Evolutionary conservation across 2,113 vertebrate genomes (phyloP).

Genomic region (Stigmatopora nigra): DNA sequence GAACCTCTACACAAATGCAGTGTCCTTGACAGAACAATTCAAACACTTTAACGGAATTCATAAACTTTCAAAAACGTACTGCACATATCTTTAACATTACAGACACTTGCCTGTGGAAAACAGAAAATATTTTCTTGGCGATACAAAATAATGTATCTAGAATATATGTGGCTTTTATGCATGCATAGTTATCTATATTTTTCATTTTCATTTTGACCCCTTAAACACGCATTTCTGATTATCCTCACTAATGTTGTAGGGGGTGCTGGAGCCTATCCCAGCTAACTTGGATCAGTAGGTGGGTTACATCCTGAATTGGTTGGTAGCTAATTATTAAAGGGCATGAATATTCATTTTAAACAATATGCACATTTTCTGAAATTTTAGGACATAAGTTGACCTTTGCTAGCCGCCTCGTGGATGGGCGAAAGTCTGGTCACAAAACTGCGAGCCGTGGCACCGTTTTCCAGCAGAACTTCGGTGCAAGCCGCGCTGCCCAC

Average conservation of each 20-base stretch:
- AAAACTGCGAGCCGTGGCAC: constrained; percentile 80
- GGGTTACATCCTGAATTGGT: too few species aligned
- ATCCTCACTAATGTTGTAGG: too few species aligned
- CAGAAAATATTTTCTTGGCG: neutral
- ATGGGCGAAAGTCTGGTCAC: constrained; percentile 81
- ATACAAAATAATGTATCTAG: too few species aligned
- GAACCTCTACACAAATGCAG: constrained; percentile 81
- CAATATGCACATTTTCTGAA: neutral
- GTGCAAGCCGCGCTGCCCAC: constrained; percentile 80
- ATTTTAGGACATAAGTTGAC: constrained; percentile 49
- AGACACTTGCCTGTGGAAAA: neutral
- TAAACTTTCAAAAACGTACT: neutral
- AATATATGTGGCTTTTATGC: too few species aligned
- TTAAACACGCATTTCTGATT: too few species aligned
- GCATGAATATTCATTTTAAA: neutral
- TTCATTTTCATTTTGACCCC: too few species aligned
- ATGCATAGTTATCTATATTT: too few species aligned
- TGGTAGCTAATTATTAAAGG: too few species aligned
- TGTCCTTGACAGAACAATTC: constrained; percentile 71
- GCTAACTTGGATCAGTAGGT: too few species aligned
- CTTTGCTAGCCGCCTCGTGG: constrained; percentile 88
- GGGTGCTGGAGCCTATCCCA: too few species aligned
- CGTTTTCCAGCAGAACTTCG: constrained; percentile 83
- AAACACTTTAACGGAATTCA: neutral
- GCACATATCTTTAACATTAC: neutral